Evolutionary conservation across 2,113 vertebrate genomes (phyloP), one percentile per base, ranked within the genome.

Genomic region (Sapayoa aenigma): DNA sequence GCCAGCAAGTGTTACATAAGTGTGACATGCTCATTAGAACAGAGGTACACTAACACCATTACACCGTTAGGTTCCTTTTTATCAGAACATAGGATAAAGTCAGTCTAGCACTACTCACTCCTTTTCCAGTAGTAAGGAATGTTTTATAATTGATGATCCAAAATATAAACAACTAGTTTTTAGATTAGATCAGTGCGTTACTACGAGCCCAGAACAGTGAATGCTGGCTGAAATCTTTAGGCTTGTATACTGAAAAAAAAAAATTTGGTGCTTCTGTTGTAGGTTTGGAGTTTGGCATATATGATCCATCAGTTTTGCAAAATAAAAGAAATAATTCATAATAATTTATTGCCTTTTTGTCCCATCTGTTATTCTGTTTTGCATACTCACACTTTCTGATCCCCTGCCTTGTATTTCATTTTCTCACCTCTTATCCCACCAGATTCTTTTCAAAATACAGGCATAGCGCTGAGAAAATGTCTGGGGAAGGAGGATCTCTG

Each of bases 341-440:
- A 16, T 25, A 4, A 92, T 97, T 98, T 97, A 96, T 97, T 47
- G 74, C 71, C 76, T 92, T 94, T 85, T 91, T 63, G 86, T 97
- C 91, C 76, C 82, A 84, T 92, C 71, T 96, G 96, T 97, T 93
- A 96, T 97, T 97, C 87, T 96, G 27, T 90, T 94, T 92, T 90
- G 30, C 55, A 93, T 92, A 90, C 87, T 93, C 74, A 90, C 93
- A 65, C 33, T 90, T 97, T 96, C 65, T 95, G 91, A 89, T 96
- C 90, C 35, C 66, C 72, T 94, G 62, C 33, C 91, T 97, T 95
- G 79, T 95, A 87, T 97, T 97, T 97, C 75, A 95, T 96, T 97
- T 98, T 97, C 93, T 96, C 94, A 95, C 63, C 79, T 96, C 75
- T 97, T 82, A 91, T 97, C 95, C 94, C 82, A 90, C 78, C 78